Percentiles rank a stretch among this genome's conserved stretches.
Evolutionary conservation across 2,888 invertebrate genomes (phyloP).

Genomic region (Iphiclides podalirius): DNA sequence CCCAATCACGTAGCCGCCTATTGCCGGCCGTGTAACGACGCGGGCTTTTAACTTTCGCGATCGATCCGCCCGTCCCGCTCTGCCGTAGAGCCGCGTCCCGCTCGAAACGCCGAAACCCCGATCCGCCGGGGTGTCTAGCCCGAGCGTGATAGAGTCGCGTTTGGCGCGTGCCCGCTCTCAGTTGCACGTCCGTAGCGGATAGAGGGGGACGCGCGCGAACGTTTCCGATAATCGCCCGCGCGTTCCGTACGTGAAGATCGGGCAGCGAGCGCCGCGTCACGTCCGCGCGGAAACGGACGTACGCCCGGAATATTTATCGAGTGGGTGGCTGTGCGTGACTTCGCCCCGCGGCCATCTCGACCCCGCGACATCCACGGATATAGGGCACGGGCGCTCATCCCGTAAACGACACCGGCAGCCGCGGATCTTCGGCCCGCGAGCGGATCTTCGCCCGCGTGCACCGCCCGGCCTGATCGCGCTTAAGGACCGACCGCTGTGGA

Average conservation of each 20-base stretch:
- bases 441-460: background rate
- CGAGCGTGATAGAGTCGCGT: constrained; percentile 76
- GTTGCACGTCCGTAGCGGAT: constrained; percentile 76
- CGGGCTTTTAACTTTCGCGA: constrained; percentile 77
- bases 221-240: constrained; percentile 79
- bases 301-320: constrained; percentile 83
- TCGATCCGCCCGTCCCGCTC: constrained; percentile 62
- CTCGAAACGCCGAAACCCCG: constrained; percentile 57
- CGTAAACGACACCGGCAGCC: too few species aligned
- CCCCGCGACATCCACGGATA: constrained; percentile 42
- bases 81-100: constrained; percentile 49
- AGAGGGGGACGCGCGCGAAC: constrained; percentile 79
- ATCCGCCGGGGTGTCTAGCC: constrained; percentile 55
- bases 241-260: constrained; percentile 79
- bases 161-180: constrained; percentile 75
- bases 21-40: constrained; percentile 79
- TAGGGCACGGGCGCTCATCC: constrained; percentile 52
- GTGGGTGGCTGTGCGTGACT: constrained; percentile 80
- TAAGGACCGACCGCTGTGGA: background rate
- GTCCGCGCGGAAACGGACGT: constrained; percentile 81
- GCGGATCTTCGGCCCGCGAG: constrained; percentile 57
- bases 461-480: background rate
- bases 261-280: constrained; percentile 75
- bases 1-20: constrained; percentile 81
- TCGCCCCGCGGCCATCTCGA: constrained; percentile 74